Evolutionary conservation across 92 coral and sea anemone species (phyloP).

Genomic region (Montipora capitata): DNA sequence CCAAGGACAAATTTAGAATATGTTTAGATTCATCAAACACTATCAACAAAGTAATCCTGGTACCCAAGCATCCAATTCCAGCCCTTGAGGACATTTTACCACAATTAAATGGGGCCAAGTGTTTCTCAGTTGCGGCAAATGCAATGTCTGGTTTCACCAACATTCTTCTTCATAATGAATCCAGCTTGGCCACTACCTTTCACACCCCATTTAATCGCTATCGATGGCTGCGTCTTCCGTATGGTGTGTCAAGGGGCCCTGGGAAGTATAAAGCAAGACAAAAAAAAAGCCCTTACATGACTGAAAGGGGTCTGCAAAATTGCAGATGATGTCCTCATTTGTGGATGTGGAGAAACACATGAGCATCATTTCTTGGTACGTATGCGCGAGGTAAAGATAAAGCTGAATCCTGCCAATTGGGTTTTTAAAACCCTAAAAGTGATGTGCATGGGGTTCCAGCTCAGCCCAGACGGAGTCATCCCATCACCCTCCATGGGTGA

Average conservation of each 20-base stretch:
- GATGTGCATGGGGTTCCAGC: slow-evolving; percentile 52
- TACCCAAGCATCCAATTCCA: slow-evolving; percentile 33
- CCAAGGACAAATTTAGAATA: too few relatives aligned
- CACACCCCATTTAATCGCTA: too few relatives aligned
- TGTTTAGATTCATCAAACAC: not conserved
- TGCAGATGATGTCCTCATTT: not conserved
- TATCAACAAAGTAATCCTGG: slow-evolving; percentile 31
- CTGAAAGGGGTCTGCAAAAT: slow-evolving; percentile 27
- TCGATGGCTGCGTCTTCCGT: slow-evolving; percentile 6
- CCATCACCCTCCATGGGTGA: slow-evolving; percentile 47
- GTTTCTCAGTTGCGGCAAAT: slow-evolving; percentile 62
- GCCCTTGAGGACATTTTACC: slow-evolving; percentile 21
- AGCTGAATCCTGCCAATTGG: slow-evolving; percentile 42
- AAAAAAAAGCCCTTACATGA: slow-evolving; percentile 52
- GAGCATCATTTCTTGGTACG: slow-evolving; percentile 22
- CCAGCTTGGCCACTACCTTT: too few relatives aligned
- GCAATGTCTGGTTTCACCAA: slow-evolving; percentile 67
- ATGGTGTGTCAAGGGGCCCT: slow-evolving; percentile 42
- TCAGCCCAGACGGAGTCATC: slow-evolving; percentile 51
- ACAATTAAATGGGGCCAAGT: slow-evolving; percentile 50
- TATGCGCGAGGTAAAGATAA: slow-evolving; percentile 28
- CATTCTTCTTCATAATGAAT: slow-evolving; percentile 6
- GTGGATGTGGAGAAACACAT: too few relatives aligned
- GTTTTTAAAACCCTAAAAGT: slow-evolving; percentile 36
- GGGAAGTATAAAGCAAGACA: slow-evolving; percentile 56